These are phyloP conservation scores for Nysson spinosus DNA, from an alignment of 2,888 invertebrate genomes.

Conservation along the genomic window DNA sequence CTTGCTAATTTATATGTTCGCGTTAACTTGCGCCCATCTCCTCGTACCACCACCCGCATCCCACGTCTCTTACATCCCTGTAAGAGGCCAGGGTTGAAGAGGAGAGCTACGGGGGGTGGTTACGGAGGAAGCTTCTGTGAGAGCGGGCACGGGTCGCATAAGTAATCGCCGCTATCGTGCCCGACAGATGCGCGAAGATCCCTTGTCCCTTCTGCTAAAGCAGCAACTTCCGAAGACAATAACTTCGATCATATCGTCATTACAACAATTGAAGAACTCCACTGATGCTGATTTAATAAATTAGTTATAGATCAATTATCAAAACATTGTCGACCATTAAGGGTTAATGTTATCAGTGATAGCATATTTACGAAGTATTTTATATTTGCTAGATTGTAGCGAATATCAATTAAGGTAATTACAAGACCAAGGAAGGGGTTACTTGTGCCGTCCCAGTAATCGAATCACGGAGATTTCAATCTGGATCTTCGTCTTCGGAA, in stretches of 20 bases:
- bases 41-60: constrained; percentile 49
- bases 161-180: constrained; percentile 75
- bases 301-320: no score
- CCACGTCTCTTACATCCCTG: constrained; percentile 46
- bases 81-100: constrained; percentile 44
- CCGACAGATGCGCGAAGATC: constrained; percentile 75
- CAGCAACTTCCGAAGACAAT: constrained; percentile 30
- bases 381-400: background rate
- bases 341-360: no score
- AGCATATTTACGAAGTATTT: background rate
- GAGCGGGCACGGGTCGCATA: constrained; percentile 75
- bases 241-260: no score
- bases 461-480: constrained; percentile 35
- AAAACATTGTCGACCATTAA: no score
- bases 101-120: constrained; percentile 45
- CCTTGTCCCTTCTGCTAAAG: constrained; percentile 59
- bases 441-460: constrained; percentile 11
- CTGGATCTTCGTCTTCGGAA: constrained; percentile 32
- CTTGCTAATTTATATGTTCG: constrained; percentile 77
- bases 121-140: constrained; percentile 69
- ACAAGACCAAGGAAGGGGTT: constrained; percentile 23
- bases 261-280: no score
- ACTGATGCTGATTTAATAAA: no score
- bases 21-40: constrained; percentile 72
- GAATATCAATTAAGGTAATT: constrained; percentile 32